phyloP scores from a whole-genome alignment of 2,888 invertebrate species.

The Hirtodrosophila trivittata region DNA sequence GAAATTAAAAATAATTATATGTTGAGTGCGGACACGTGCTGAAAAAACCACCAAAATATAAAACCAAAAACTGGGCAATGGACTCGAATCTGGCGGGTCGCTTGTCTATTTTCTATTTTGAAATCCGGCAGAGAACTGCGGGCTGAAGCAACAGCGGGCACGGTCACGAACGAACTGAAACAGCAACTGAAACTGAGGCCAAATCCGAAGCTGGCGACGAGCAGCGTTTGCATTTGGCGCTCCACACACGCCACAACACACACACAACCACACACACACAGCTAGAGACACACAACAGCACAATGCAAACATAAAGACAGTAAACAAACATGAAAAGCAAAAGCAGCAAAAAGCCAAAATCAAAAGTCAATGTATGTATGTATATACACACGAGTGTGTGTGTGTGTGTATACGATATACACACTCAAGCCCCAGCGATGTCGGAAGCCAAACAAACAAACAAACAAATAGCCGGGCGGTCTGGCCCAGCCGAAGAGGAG shows the following conservation, averaged over 20 bases:
- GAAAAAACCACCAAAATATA: constrained; percentile 36
- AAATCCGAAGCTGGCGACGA: constrained; percentile 42
- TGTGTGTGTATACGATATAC: constrained; percentile 15
- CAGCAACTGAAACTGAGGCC: constrained; percentile 53
- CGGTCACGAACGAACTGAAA: constrained; percentile 80
- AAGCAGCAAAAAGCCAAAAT: constrained; percentile 52
- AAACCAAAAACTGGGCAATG: not conserved
- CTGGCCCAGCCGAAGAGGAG: constrained; percentile 40
- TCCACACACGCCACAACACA: constrained; percentile 15
- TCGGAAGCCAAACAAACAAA: constrained; percentile 72
- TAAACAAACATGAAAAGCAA: constrained; percentile 62
- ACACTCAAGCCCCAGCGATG: constrained; percentile 36
- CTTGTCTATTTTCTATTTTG: constrained; percentile 15
- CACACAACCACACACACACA: constrained; percentile 10
- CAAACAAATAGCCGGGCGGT: constrained; percentile 52
- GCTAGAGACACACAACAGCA: constrained; percentile 17
- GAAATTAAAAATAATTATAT: constrained; percentile 21
- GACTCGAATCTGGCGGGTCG: constrained; percentile 11
- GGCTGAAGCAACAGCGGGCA: constrained; percentile 58
- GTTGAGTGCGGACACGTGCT: constrained; percentile 56
- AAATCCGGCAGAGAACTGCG: constrained; percentile 32
- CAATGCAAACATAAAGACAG: constrained; percentile 56
- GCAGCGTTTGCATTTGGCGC: constrained; percentile 45
- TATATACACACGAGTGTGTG: not conserved
- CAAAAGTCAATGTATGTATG: constrained; percentile 44